phyloP scores from a whole-genome alignment of 2,888 invertebrate species.

The Ormyrus rosae region DNA sequence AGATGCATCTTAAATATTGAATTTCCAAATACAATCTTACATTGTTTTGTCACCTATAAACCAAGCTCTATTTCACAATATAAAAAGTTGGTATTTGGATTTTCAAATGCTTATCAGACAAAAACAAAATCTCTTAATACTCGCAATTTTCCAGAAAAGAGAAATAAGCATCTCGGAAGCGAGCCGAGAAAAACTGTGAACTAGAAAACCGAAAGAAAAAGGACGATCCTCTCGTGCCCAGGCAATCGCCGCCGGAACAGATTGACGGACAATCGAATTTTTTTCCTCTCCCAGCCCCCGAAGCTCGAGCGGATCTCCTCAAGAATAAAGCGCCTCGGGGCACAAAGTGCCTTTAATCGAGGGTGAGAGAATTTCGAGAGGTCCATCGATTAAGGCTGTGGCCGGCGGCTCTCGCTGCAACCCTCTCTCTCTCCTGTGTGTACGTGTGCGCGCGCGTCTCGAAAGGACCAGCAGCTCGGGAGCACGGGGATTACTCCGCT shows the following conservation, averaged over 20 bases:
- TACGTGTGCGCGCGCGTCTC: background rate
- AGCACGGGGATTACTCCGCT: constrained; percentile 70
- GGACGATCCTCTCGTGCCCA: no score
- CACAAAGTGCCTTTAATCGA: constrained; percentile 66
- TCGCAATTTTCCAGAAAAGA: no score
- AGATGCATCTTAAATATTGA: no score
- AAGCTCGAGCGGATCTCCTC: background rate
- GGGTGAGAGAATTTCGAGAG: constrained; percentile 63
- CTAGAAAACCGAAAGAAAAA: background rate
- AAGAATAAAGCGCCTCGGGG: constrained; percentile 41
- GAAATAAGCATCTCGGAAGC: no score
- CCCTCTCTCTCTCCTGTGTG: no score
- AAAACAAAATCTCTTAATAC: no score
- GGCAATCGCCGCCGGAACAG: background rate
- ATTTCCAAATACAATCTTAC: no score
- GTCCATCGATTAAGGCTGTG: constrained; percentile 65
- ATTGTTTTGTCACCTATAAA: no score
- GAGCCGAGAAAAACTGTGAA: background rate
- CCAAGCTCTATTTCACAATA: no score
- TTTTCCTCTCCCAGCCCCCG: background rate
- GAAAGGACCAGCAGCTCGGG: constrained; percentile 61
- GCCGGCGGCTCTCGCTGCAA: constrained; percentile 36
- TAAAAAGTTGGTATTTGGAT: no score
- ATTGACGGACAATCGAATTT: constrained; percentile 34
- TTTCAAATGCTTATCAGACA: no score